These are phyloP conservation scores for Lutjanus erythropterus DNA, from an alignment of 2,113 vertebrate species.

Conservation along the genomic window DNA sequence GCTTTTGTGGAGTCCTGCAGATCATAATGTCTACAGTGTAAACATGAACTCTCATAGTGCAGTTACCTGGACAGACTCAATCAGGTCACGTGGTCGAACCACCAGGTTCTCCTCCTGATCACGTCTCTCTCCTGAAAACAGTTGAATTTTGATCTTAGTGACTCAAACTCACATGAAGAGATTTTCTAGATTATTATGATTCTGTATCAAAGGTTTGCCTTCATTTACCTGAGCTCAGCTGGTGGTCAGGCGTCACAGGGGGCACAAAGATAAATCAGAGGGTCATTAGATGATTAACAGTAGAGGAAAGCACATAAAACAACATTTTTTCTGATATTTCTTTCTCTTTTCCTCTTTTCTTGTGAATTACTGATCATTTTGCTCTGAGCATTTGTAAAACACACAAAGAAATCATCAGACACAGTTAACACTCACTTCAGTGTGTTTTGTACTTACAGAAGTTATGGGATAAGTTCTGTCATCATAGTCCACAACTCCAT, in stretches of 20 bases:
- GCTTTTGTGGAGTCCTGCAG: too few species aligned
- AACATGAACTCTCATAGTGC: background rate
- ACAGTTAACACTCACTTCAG: background rate
- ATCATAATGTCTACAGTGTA: too few species aligned
- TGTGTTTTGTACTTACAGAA: background rate
- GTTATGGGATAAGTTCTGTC: accelerated
- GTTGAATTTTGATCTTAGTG: background rate
- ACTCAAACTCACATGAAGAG: background rate
- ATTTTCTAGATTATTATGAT: background rate
- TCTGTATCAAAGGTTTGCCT: background rate
- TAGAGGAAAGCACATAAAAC: too few species aligned
- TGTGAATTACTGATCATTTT: too few species aligned
- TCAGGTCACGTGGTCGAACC: background rate
- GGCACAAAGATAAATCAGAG: background rate
- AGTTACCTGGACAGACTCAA: background rate
- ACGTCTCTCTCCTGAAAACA: background rate
- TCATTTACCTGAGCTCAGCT: background rate
- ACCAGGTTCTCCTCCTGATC: background rate
- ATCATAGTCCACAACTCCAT: constrained; percentile 2
- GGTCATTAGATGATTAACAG: background rate
- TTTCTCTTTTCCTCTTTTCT: too few species aligned
- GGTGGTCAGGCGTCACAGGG: background rate
- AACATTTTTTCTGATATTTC: too few species aligned
- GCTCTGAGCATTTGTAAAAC: background rate
- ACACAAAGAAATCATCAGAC: background rate